These are phyloP conservation scores for Pogona vitticeps DNA, from an alignment of 2,113 vertebrate genomes.

Conservation along the genomic window DNA sequence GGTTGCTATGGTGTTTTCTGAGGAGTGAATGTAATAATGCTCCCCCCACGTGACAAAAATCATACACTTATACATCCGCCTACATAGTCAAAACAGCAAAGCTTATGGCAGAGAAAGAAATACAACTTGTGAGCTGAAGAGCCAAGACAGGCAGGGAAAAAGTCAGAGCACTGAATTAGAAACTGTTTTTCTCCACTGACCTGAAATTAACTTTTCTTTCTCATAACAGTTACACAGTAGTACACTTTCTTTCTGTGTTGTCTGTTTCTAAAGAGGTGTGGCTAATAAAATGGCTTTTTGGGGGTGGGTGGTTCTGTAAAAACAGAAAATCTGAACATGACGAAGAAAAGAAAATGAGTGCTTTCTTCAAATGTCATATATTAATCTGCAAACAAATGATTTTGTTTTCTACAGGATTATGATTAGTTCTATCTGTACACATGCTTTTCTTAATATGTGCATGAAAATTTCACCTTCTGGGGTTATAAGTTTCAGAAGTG, in stretches of 20 bases:
- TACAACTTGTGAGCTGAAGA: slow-evolving; percentile 12
- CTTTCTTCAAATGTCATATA: background rate
- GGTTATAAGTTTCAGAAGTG: background rate
- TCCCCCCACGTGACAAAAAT: slow-evolving; percentile 8
- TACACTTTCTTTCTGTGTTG: background rate
- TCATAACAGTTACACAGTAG: background rate
- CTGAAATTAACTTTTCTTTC: background rate
- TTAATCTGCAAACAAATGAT: background rate
- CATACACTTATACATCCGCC: slow-evolving; percentile 30
- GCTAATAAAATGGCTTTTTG: background rate
- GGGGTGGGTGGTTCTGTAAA: background rate
- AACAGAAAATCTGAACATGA: background rate
- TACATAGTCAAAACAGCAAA: slow-evolving; percentile 14
- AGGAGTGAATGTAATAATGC: slow-evolving; percentile 14
- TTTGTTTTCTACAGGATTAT: background rate
- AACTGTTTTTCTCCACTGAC: slow-evolving; percentile 14
- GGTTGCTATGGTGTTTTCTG: slow-evolving; percentile 28
- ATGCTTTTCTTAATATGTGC: background rate
- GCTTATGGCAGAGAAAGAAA: background rate
- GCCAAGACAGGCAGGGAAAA: background rate
- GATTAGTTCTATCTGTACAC: background rate
- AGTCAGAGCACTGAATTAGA: background rate
- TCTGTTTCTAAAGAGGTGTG: slow-evolving; percentile 4
- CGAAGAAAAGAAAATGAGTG: background rate
- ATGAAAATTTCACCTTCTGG: background rate